phyloP scores from a whole-genome alignment of 1,140 invertebrate genomes.

The Drosophila tropicalis region DNA sequence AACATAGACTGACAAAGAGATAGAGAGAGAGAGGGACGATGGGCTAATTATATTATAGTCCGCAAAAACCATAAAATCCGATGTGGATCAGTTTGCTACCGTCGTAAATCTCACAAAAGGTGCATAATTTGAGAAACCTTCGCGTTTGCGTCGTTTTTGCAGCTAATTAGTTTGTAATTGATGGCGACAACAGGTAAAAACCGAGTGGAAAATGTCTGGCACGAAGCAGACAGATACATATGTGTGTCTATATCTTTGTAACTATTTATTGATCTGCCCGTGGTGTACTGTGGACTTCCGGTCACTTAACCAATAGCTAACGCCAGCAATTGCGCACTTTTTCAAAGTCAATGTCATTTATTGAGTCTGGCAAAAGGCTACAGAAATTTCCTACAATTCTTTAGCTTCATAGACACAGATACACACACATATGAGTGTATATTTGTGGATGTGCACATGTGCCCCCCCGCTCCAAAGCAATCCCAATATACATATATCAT shows the following conservation, averaged over 20 bases:
- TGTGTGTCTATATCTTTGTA: not conserved
- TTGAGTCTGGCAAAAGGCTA: conserved; percentile 49
- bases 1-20: conserved; percentile 20
- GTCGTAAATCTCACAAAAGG: conserved; percentile 44
- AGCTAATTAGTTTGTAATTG: conserved; percentile 72
- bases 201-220: conserved; percentile 34
- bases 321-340: conserved; percentile 19
- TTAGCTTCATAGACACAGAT: conserved; percentile 31
- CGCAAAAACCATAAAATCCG: conserved; percentile 61
- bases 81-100: conserved; percentile 50
- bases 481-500: not conserved
- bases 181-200: conserved; percentile 50
- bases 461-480: not conserved
- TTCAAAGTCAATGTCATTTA: conserved; percentile 76
- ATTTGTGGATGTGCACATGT: not conserved
- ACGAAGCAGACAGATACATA: conserved; percentile 14
- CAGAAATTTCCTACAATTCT: conserved; percentile 46
- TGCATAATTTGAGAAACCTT: conserved; percentile 35
- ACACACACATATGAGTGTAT: not conserved
- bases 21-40: too few species aligned
- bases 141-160: conserved; percentile 36
- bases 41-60: conserved; percentile 46
- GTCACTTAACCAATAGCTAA: conserved; percentile 24
- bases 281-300: conserved; percentile 31
- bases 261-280: conserved; percentile 14